Base-by-base conservation (phyloP, 2,797 vertebrate genomes). In the Neoniphon sammara region DNA sequence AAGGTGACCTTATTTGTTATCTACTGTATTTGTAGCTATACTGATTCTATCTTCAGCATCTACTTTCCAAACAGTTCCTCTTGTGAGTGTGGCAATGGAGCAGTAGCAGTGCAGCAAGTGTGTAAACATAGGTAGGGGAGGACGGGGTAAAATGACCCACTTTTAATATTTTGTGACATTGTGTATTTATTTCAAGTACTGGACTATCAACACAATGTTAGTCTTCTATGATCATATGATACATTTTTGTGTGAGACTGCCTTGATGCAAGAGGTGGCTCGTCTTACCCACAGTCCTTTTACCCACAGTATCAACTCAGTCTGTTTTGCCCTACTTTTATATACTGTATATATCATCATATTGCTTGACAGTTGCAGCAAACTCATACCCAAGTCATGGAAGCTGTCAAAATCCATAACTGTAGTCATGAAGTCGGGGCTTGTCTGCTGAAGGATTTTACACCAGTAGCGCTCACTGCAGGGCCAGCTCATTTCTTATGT, bases 381-480 rank as follows among this genome's bases (percentile, higher is more conserved):
- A 50, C 18, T n/a, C 6, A 4, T 27, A 64, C 47, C 7, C 23
- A 56, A 70, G 49, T 70, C 72, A 68, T 5, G n/a, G 31, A 52
- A 66, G 67, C 44, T 30, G 66, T 74, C 75, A 72, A 27, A 56
- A 18, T 56, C 11, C 39, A 63, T 64, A 20, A 21, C 20, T 70
- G 39, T 46, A 71, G 6, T 15, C 70, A 60, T 34, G 9, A 17
- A 0, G 6, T 61, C n/a, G 2, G 0, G 42, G 42, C 62, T 49
- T 4, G 15, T 56, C 31, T 47, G 47, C 31, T 57, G 30, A 54
- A 36, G 36, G 25, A 20, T 18, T 42, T n/a, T 49, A 61, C 49
- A 63, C 46, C 73, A 34, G 67, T 36, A 47, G 27, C 53, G 31
- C 46, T 18, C 21, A 36, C 56, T 25, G n/a, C 65, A 69, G 56